Conservation (phyloP, 2,888 invertebrate species). For the Oligia fasciuncula region DNA sequence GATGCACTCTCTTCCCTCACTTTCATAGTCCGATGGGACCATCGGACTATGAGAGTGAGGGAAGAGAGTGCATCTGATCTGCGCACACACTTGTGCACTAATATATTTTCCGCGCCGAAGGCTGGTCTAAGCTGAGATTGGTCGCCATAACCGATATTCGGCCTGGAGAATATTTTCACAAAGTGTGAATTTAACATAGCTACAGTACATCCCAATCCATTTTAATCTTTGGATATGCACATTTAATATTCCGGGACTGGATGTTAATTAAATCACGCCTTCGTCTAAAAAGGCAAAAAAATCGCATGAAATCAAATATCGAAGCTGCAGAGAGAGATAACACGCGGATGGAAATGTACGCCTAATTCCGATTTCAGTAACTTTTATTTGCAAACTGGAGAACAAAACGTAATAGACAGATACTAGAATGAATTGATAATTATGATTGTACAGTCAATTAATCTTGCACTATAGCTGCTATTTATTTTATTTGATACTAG, state of each 20-base stretch:
- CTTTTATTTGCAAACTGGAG: background rate
- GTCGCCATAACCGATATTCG: background rate
- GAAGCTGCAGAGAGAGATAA: background rate
- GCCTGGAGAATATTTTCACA: background rate
- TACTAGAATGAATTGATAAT: background rate
- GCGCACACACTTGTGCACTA: background rate
- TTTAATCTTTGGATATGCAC: background rate
- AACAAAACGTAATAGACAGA: too few relatives aligned
- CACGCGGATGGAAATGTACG: background rate
- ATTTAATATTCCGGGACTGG: background rate
- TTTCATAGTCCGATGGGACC: too few relatives aligned
- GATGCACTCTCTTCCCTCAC: too few relatives aligned
- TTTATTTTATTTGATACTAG: background rate
- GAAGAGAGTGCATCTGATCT: background rate
- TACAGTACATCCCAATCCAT: background rate
- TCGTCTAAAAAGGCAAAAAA: slow-evolving; percentile 4
- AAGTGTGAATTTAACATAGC: background rate
- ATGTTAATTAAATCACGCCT: slow-evolving; percentile 1
- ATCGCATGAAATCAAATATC: slow-evolving; percentile 4
- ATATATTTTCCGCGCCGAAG: too few relatives aligned
- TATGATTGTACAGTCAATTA: background rate
- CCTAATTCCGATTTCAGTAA: background rate
- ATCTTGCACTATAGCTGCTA: background rate
- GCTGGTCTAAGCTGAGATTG: background rate
- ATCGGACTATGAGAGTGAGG: background rate